Conservation (phyloP, 2,113 vertebrate species). For the Centropristis striata region DNA sequence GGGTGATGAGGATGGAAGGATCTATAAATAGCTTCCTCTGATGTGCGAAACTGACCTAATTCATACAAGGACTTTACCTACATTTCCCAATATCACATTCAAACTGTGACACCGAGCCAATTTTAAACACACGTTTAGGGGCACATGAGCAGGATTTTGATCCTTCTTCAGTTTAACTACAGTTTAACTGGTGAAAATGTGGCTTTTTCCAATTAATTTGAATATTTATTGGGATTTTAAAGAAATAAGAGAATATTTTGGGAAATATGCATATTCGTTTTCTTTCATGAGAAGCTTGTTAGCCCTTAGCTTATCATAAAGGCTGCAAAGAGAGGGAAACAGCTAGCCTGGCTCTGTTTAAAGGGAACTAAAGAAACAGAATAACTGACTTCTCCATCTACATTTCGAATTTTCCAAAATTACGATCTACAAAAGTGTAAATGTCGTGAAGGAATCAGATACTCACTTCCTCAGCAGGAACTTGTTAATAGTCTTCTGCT, state of each 20-base stretch:
- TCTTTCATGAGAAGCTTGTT: background rate
- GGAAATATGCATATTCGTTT: background rate
- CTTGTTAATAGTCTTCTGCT: slow-evolving; percentile 97
- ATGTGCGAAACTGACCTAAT: slow-evolving; percentile 47
- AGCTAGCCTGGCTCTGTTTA: background rate
- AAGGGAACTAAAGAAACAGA: background rate
- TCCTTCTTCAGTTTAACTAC: background rate
- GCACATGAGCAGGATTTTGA: background rate
- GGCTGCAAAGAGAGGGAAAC: background rate
- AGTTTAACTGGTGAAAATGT: background rate
- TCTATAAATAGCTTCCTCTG: slow-evolving; percentile 22
- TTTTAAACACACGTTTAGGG: slow-evolving; percentile 23
- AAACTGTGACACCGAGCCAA: slow-evolving; percentile 19
- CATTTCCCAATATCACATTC: slow-evolving; percentile 15
- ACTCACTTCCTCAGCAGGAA: slow-evolving; percentile 98
- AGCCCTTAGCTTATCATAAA: background rate
- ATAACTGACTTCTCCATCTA: too few species aligned
- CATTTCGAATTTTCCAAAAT: background rate
- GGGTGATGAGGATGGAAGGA: background rate
- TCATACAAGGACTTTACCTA: slow-evolving; percentile 29
- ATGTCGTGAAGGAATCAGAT: slow-evolving; percentile 16
- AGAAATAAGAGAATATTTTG: background rate
- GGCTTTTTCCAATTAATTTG: background rate
- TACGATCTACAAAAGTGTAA: background rate
- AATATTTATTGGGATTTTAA: background rate